A percentile compares a stretch with the other conserved stretches of the same genome.
Evolutionary conservation across 1,140 invertebrate genomes (phyloP).

Genomic region (Coboldia fuscipes): DNA sequence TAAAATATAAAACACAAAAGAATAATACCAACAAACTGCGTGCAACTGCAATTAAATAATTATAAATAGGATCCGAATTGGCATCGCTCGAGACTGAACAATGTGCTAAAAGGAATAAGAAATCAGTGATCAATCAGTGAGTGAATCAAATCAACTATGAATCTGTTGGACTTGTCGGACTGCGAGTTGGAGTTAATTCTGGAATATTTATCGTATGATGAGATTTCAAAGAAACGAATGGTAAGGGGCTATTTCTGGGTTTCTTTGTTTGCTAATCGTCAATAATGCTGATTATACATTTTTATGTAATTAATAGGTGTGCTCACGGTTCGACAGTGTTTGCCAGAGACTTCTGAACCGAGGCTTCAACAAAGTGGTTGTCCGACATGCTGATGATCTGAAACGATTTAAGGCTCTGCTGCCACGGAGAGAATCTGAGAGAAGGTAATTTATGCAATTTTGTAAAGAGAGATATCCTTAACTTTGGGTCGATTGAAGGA

Average conservation of each 20-base stretch:
- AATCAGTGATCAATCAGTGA: too few species aligned
- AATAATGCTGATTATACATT: neutral
- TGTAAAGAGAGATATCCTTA: too few species aligned
- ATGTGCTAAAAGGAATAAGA: too few species aligned
- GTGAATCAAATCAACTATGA: constrained; percentile 15
- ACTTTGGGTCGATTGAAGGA: constrained; percentile 20
- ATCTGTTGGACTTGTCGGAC: constrained; percentile 41
- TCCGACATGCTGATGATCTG: constrained; percentile 47
- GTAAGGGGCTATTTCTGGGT: constrained; percentile 28
- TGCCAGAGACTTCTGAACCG: constrained; percentile 54
- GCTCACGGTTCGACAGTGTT: constrained; percentile 50
- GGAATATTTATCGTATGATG: constrained; percentile 54
- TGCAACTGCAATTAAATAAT: too few species aligned
- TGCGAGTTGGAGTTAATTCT: constrained; percentile 59
- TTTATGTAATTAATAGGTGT: constrained; percentile 38
- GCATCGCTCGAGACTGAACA: too few species aligned
- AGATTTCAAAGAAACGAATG: constrained; percentile 54
- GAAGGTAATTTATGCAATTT: constrained; percentile 25
- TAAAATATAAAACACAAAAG: too few species aligned
- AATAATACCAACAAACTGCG: too few species aligned
- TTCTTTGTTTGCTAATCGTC: constrained; percentile 7
- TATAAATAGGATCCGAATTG: too few species aligned
- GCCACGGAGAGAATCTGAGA: constrained; percentile 71
- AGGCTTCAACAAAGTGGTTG: constrained; percentile 61
- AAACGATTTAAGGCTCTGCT: constrained; percentile 61